Conservation (phyloP, 2,113 vertebrate genomes). For the Myrmecophaga tridactyla region DNA sequence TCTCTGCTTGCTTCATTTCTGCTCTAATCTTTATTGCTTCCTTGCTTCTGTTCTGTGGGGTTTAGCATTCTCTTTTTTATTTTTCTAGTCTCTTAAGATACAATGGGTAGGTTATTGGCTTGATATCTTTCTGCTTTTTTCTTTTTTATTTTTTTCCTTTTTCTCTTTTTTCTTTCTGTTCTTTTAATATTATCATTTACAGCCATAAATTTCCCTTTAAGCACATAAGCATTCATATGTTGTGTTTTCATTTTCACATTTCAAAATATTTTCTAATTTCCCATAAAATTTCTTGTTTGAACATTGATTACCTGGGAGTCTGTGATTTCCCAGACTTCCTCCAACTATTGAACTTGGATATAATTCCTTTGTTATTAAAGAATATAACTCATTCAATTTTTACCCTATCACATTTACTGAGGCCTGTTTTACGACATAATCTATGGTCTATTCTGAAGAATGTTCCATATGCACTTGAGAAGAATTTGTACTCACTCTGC, state of each 20-base stretch:
- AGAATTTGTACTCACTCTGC: background rate
- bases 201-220: background rate
- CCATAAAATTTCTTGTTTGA: background rate
- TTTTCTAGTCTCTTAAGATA: background rate
- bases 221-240: background rate
- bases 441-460: background rate
- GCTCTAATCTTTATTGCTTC: background rate
- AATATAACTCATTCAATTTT: background rate
- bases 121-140: background rate
- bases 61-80: background rate
- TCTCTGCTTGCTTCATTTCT: background rate
- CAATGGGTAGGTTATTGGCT: background rate
- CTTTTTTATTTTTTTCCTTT: too few species aligned
- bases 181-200: background rate
- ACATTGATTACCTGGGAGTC: background rate
- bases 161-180: slow-evolving; percentile 4
- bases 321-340: background rate
- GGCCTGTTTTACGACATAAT: background rate
- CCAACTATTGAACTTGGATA: slow-evolving; percentile 8
- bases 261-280: slow-evolving; percentile 26
- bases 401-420: background rate
- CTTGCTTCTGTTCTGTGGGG: background rate
- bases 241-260: slow-evolving; percentile 22
- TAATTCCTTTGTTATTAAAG: background rate
- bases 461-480: too few species aligned